Conservation (phyloP, 2,113 vertebrate genomes). For the Chroicocephalus ridibundus region DNA sequence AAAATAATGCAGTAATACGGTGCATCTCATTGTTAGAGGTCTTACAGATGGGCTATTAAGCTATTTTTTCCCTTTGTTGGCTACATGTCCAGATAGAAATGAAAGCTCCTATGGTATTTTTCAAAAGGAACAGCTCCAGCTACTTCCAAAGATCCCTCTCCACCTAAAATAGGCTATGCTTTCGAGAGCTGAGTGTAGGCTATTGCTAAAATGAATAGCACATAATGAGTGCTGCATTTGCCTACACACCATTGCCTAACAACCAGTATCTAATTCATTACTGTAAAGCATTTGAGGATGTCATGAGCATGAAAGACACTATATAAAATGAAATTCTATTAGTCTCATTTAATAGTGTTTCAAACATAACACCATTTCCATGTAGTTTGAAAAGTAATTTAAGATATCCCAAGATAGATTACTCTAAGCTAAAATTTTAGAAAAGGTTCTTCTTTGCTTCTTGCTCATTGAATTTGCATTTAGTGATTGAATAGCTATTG, state of each 20-base stretch:
- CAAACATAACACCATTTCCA: neutral
- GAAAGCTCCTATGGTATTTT: neutral
- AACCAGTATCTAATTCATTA: constrained; percentile 56
- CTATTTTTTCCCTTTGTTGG: neutral
- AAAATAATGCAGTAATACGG: neutral
- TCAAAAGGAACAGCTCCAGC: neutral
- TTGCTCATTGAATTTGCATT: constrained; percentile 23
- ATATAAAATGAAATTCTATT: constrained; percentile 47
- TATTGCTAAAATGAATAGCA: constrained; percentile 30
- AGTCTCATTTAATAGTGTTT: constrained; percentile 38
- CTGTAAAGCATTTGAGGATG: constrained; percentile 11
- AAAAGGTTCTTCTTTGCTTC: neutral
- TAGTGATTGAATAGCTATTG: neutral
- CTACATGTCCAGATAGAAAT: neutral
- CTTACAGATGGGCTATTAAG: neutral
- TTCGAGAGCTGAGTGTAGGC: constrained; percentile 7
- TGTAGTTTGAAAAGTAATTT: constrained; percentile 43
- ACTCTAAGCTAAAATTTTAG: constrained; percentile 8
- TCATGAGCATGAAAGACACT: neutral
- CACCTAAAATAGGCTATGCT: neutral
- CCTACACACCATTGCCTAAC: constrained; percentile 41
- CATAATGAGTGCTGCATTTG: constrained; percentile 46
- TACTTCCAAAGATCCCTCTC: neutral
- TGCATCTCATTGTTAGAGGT: neutral
- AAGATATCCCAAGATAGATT: constrained; percentile 29